Evolutionary conservation across 2,797 vertebrate genomes (phyloP).

Genomic region (Acipenser ruthenus): DNA sequence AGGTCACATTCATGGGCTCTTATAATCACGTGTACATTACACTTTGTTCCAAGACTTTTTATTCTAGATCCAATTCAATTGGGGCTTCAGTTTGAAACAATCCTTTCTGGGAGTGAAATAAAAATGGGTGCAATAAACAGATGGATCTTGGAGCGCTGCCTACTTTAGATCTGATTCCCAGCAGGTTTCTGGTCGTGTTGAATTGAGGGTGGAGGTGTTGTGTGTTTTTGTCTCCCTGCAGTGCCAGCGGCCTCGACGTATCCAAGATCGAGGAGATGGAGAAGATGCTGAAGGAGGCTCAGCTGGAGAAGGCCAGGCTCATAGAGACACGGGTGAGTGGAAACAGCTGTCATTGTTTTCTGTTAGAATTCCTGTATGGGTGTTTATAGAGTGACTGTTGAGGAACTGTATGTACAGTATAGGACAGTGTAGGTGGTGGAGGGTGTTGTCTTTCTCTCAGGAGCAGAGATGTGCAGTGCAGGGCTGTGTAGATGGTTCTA

Average conservation of each 20-base stretch:
- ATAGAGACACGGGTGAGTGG: slow-evolving; percentile 78
- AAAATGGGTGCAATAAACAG: neutral
- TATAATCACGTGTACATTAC: no score
- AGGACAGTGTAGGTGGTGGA: neutral
- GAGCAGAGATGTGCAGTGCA: slow-evolving; percentile 28
- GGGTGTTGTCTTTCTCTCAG: slow-evolving; percentile 24
- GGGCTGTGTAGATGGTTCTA: neutral
- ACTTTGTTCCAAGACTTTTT: no score
- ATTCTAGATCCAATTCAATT: no score
- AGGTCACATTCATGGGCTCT: no score
- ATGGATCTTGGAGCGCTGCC: slow-evolving; percentile 11
- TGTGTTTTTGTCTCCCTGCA: slow-evolving; percentile 34
- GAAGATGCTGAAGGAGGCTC: slow-evolving; percentile 87
- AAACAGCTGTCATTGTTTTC: rapidly evolving
- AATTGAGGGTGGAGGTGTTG: neutral
- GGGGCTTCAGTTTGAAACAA: no score
- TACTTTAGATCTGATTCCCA: no score
- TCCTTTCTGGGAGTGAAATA: no score
- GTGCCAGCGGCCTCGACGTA: slow-evolving; percentile 67
- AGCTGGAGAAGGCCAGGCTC: slow-evolving; percentile 80
- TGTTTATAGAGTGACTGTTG: no score
- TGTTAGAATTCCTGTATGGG: no score
- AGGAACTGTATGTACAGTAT: neutral
- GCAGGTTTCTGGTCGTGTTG: no score
- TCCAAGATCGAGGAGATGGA: slow-evolving; percentile 94